Evolutionary conservation across 1,140 invertebrate genomes (phyloP).

Genomic region (Danaus plexippus): DNA sequence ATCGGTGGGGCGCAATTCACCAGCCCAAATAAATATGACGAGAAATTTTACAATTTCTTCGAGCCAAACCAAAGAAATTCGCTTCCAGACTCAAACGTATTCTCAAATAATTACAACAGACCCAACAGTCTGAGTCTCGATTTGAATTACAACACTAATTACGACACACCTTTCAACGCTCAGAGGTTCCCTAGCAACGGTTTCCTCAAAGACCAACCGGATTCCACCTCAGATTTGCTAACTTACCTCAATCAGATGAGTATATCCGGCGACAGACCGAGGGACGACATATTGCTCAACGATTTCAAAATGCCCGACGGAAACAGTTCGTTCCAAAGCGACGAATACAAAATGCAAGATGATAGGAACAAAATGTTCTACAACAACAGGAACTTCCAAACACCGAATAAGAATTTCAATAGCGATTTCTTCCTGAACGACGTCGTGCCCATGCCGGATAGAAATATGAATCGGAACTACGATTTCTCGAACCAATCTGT

Average conservation of each 20-base stretch:
- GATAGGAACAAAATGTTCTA: conserved; percentile 50
- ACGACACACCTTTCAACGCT: conserved; percentile 28
- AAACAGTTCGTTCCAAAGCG: conserved; percentile 42
- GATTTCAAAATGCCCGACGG: conserved; percentile 52
- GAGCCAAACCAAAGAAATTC: conserved; percentile 65
- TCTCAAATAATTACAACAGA: conserved; percentile 42
- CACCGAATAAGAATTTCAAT: conserved; percentile 41
- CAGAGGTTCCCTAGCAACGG: conserved; percentile 46
- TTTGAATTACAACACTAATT: conserved; percentile 46
- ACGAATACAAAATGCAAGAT: conserved; percentile 50
- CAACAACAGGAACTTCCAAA: conserved; percentile 45
- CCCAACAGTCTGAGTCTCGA: conserved; percentile 59
- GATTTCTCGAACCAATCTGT: conserved; percentile 43
- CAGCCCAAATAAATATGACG: conserved; percentile 47
- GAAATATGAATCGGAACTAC: conserved; percentile 40
- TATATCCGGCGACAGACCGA: conserved; percentile 34
- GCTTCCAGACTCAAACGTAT: conserved; percentile 51
- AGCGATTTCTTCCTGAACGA: conserved; percentile 44
- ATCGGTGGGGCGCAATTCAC: conserved; percentile 60
- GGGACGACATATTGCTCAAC: conserved; percentile 38
- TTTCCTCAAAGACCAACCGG: conserved; percentile 45
- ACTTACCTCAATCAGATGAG: conserved; percentile 54
- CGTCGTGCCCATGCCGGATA: conserved; percentile 37
- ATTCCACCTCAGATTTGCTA: conserved; percentile 36
- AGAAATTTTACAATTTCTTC: conserved; percentile 61